Base-by-base conservation (phyloP, 92 coral and sea anemone genomes). In the Siderastrea siderea region DNA sequence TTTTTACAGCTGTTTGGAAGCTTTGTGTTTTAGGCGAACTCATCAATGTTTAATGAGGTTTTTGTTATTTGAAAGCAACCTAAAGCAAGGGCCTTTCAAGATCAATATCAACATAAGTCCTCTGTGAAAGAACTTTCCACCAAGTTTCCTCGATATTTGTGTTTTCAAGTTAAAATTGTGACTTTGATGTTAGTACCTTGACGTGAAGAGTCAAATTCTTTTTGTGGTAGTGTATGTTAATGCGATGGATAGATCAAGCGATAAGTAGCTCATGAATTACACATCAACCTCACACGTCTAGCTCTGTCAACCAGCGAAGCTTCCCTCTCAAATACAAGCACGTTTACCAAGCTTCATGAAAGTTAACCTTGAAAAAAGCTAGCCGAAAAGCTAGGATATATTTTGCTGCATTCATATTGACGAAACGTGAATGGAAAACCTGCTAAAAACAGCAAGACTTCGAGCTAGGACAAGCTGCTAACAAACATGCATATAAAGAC, bases 251-350 rank as follows among this genome's bases (percentile, higher is more conserved):
- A 71, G 83, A 51, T 54, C 19, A 80, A 83, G 2, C 15, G 84
- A 11, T 38, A 49, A 15, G 1, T 7, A 48, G 5, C 87, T 83
- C 80, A 83, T 83, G 80, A 83, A 83, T 83, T 60, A 72, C 87
- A 50, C 79, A 83, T 60, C 57, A 83, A 50, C 38, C 16, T 60
- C 16, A 5, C 72, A 48, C 48, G 80, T 59, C 78, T 72, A 65
- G 79, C 59, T 59, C 53, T 17, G 47, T 19, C 48, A 44, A 11
- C 67, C 71, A 66, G 15, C 80, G 59, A 83, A 61, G 72, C 80
- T 74, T 44, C 44, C 67, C 65, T 68, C 51, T 52, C n/a, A 69
- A 81, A 67, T 52, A 68, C 61, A 47, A 59, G 43, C n/a, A 44
- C 46, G 16, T 70, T 44, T 16, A 48, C 15, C 55, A 81, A 69